A percentile compares a stretch with the other conserved stretches of the same genome.
Evolutionary conservation across 2,888 invertebrate genomes (phyloP).

Genomic region (Matsumyia berberina): DNA sequence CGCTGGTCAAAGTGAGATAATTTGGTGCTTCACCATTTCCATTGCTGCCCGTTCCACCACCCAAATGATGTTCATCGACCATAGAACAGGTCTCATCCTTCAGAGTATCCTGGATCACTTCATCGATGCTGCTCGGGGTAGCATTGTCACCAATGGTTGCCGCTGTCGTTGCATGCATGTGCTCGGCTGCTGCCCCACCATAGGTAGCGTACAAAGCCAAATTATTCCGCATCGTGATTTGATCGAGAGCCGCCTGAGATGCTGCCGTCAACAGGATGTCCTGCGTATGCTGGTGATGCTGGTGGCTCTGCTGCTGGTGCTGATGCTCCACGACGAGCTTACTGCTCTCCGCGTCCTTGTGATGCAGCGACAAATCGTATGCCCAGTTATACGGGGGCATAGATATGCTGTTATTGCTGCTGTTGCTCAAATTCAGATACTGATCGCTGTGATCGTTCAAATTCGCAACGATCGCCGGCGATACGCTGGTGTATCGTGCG

Average conservation of each 20-base stretch:
- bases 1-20: constrained; percentile 82
- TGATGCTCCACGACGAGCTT: constrained; percentile 50
- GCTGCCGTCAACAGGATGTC: constrained; percentile 78
- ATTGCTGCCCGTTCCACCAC: constrained; percentile 47
- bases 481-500: constrained; percentile 54
- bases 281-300: constrained; percentile 78
- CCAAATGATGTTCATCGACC: constrained; percentile 81
- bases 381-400: constrained; percentile 79
- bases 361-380: constrained; percentile 79
- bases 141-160: constrained; percentile 68
- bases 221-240: constrained; percentile 81
- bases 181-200: constrained; percentile 58
- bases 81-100: constrained; percentile 82
- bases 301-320: constrained; percentile 75
- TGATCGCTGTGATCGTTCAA: constrained; percentile 77
- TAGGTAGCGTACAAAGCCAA: constrained; percentile 79
- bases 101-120: constrained; percentile 84
- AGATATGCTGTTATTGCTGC: constrained; percentile 77
- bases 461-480: constrained; percentile 64
- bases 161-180: constrained; percentile 68
- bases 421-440: constrained; percentile 79
- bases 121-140: constrained; percentile 82
- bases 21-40: constrained; percentile 78
- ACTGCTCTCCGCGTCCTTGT: constrained; percentile 77
- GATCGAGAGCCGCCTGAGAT: constrained; percentile 61